Evolutionary conservation across 2,113 vertebrate genomes (phyloP), one percentile per base, ranked within the genome.

Genomic region (Astur gentilis): DNA sequence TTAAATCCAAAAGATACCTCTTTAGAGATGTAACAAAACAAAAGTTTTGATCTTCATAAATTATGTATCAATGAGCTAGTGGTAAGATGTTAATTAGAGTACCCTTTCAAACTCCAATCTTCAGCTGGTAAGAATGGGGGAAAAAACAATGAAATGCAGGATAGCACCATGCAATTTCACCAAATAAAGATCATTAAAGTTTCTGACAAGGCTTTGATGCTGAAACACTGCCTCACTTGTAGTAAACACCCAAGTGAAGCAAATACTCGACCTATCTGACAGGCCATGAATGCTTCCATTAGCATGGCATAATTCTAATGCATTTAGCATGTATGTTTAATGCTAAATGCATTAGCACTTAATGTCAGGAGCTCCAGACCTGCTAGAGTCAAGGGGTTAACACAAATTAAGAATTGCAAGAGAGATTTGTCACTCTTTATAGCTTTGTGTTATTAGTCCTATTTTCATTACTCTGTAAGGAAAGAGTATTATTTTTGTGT

Each of bases 281-380:
- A 96, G 87, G 65, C 95, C 67, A 70, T 67, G 78, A 96, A 93
- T 17, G 40, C 71, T 91, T 88, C 94, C 87, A 96, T 96, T 96
- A 97, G 93, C 84, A 57, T 93, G 76, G 91, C 78, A 81, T 91
- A 92, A 88, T 97, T 85, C 91, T 93, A 93, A 94, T 96, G 93
- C 82, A 60, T 88, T 95, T 91, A 96, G 93, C 1, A 10, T 81
- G 88, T 90, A 67, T 88, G 58, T 97, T 96, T 96, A 97, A 94
- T 90, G 93, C 89, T 97, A 97, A 97, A 95, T 95, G 91, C 94
- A 93, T 97, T 97, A 95, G 91, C 97, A 94, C 96, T 97, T 96
- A 61, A 73, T 94, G 97, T 97, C 97, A 97, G 89, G 64, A 96
- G 87, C 90, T 94, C 54, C 78, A 93, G 97, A 93, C 91, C 95